Percentiles rank a stretch among this genome's conserved stretches.
phyloP scores from a whole-genome alignment of 1,140 invertebrate genomes.

The Eueides isabella region DNA sequence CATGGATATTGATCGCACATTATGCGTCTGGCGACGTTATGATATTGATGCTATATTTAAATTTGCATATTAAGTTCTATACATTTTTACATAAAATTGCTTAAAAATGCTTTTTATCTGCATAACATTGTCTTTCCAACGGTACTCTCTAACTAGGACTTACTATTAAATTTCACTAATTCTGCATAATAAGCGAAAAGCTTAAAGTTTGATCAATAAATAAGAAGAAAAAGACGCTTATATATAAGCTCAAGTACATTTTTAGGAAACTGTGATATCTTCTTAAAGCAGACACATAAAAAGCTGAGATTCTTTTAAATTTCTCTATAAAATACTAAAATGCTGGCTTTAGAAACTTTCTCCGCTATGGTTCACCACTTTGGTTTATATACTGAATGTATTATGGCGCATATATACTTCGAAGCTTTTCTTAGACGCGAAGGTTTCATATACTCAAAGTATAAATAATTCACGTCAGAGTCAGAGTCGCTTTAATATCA shows the following conservation, averaged over 20 bases:
- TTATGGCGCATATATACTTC: background rate
- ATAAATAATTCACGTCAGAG: no score
- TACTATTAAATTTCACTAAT: no score
- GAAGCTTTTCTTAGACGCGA: background rate
- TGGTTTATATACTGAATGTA: slow-evolving; percentile 6
- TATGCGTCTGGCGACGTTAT: slow-evolving; percentile 5
- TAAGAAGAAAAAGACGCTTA: background rate
- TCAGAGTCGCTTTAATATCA: no score
- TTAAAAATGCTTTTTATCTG: background rate
- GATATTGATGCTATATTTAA: background rate
- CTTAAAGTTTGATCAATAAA: background rate
- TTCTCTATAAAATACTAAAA: slow-evolving; percentile 1
- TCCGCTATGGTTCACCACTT: slow-evolving; percentile 1
- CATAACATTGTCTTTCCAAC: background rate
- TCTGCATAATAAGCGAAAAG: background rate
- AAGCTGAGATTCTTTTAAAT: slow-evolving; percentile 2
- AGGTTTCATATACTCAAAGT: background rate
- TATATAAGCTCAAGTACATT: background rate
- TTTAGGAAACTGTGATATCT: background rate
- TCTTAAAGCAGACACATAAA: background rate
- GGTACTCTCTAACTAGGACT: background rate
- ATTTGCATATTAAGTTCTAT: background rate
- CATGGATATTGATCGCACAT: slow-evolving; percentile 34
- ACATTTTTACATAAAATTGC: no score
- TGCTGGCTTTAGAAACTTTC: slow-evolving; percentile 1